Evolutionary conservation across 2,113 vertebrate species (phyloP).

Genomic region (Sapajus apella): DNA sequence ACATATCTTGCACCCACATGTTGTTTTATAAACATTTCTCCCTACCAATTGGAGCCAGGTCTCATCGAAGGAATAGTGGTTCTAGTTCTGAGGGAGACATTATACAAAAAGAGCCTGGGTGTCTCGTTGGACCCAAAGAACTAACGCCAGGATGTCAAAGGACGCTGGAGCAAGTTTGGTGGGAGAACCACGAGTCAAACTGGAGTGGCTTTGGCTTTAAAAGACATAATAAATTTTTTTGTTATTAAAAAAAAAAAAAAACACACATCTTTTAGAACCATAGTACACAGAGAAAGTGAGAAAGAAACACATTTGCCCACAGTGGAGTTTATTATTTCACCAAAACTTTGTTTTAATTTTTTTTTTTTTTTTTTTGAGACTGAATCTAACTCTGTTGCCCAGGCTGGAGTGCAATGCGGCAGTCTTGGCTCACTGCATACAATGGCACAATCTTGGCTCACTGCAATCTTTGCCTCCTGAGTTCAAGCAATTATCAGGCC

Average conservation of each 20-base stretch:
- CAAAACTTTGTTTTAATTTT: neutral
- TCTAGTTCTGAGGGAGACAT: neutral
- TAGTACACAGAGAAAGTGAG: neutral
- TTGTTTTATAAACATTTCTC: neutral
- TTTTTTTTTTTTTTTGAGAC: too few relatives aligned
- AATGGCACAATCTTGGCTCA: too few relatives aligned
- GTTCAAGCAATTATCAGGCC: too few relatives aligned
- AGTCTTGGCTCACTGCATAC: too few relatives aligned
- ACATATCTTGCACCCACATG: rapidly evolving
- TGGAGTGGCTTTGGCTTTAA: neutral
- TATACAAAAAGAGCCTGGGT: neutral
- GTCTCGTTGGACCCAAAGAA: neutral
- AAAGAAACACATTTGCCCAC: neutral
- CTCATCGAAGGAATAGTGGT: neutral
- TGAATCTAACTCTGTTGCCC: too few relatives aligned
- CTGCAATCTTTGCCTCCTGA: too few relatives aligned
- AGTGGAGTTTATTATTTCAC: neutral
- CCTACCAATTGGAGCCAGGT: neutral
- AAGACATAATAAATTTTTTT: neutral
- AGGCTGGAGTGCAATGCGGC: too few relatives aligned
- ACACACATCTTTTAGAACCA: neutral
- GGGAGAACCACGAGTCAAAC: neutral
- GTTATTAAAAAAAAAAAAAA: neutral
- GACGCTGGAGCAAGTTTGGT: neutral
- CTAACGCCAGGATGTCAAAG: neutral